phyloP scores from a whole-genome alignment of 2,797 vertebrate species.

The Scolopax rusticola region DNA sequence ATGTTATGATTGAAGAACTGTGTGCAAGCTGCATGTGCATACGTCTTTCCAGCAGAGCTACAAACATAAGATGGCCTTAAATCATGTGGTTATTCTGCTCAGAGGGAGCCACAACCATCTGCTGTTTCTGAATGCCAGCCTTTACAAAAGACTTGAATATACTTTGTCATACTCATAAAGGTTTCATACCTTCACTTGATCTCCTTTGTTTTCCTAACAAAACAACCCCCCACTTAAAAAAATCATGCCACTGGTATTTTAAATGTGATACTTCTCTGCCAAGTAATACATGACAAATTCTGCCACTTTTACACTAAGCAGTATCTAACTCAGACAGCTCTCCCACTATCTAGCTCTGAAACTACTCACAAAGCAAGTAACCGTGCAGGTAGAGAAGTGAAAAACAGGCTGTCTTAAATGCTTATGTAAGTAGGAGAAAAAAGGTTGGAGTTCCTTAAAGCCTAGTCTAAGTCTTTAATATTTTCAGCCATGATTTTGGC shows the following conservation, averaged over 20 bases:
- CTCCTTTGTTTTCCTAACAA: neutral
- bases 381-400: neutral
- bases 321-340: neutral
- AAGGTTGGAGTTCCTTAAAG: neutral
- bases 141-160: neutral
- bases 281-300: neutral
- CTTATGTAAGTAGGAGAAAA: neutral
- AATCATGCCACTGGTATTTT: neutral
- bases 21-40: accelerated
- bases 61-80: neutral
- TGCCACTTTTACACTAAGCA: neutral
- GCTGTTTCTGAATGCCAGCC: neutral
- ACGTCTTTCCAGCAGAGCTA: neutral
- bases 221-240: neutral
- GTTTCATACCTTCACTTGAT: neutral
- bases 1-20: neutral
- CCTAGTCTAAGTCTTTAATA: neutral
- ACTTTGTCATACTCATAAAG: neutral
- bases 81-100: neutral
- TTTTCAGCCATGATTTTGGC: neutral
- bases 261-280: neutral
- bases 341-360: neutral
- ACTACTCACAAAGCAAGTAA: neutral
- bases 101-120: neutral
- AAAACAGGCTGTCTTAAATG: neutral